These are phyloP conservation scores for Rhinopomastus cyanomelas DNA, from an alignment of 2,113 vertebrate genomes.

Conservation along the genomic window DNA sequence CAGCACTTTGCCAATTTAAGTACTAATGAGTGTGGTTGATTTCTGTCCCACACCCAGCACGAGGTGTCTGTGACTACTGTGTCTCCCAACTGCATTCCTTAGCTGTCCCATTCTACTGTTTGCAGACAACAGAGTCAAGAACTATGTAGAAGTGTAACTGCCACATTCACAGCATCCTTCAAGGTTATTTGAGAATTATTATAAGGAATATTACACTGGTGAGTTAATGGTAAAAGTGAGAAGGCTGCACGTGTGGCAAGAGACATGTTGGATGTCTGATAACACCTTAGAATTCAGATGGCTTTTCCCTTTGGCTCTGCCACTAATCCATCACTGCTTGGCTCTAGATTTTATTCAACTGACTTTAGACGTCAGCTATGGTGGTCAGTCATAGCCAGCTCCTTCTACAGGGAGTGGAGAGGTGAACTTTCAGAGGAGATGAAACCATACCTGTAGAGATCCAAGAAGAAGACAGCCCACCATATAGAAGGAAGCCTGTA, in stretches of 20 bases:
- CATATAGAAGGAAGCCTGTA: not conserved
- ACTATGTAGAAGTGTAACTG: fast-evolving
- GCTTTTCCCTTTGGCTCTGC: not conserved
- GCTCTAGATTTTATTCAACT: not conserved
- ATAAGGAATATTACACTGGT: fast-evolving
- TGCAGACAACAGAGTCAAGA: not conserved
- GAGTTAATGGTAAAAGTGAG: not conserved
- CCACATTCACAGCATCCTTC: not conserved
- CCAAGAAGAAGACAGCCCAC: not conserved
- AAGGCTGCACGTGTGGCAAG: fast-evolving
- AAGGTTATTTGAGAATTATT: not conserved
- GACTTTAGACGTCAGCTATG: not conserved
- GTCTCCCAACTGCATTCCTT: not conserved
- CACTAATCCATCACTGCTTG: not conserved
- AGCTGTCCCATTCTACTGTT: not conserved
- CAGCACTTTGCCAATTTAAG: slow-evolving; percentile 16
- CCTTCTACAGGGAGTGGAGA: not conserved
- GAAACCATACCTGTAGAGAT: not conserved
- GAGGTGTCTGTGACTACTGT: not conserved
- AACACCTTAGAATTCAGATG: not conserved
- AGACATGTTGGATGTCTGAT: not conserved
- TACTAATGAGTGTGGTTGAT: not conserved
- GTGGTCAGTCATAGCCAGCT: not conserved
- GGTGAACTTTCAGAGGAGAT: not conserved
- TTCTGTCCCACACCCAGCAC: not conserved